These are phyloP conservation scores for Brachymystax lenok DNA, from an alignment of 2,797 vertebrate genomes.

Conservation along the genomic window DNA sequence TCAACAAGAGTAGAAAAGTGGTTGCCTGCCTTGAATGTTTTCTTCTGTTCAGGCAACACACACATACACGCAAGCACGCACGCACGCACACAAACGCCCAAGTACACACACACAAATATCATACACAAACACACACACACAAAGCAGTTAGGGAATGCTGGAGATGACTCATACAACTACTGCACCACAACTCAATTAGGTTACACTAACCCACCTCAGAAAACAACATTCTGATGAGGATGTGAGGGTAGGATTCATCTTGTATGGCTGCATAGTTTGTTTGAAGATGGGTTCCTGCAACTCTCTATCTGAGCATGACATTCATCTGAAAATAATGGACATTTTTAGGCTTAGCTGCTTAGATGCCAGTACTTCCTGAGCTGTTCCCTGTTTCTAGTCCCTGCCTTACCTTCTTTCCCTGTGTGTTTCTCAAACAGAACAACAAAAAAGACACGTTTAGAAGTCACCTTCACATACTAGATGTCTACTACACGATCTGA, in stretches of 20 bases:
- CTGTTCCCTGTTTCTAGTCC: conserved; percentile 19
- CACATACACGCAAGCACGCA: conserved; percentile 7
- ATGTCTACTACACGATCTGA: conserved; percentile 12
- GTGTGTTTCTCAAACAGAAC: conserved; percentile 5
- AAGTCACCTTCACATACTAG: conserved; percentile 21
- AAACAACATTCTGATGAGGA: conserved; percentile 47
- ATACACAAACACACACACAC: conserved; percentile 26
- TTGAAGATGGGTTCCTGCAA: conserved; percentile 38
- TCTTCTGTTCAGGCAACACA: not conserved
- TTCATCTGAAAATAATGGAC: conserved; percentile 35
- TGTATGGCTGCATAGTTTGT: conserved; percentile 30
- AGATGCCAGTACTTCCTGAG: not conserved
- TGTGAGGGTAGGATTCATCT: conserved; percentile 36
- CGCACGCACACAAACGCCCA: not conserved
- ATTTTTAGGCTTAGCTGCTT: conserved; percentile 38
- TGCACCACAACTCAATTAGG: conserved; percentile 63
- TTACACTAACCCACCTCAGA: conserved; percentile 23
- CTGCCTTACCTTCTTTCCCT: not conserved
- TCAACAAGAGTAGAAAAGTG: conserved; percentile 23
- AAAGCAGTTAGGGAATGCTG: conserved; percentile 56
- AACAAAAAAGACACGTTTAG: conserved; percentile 28
- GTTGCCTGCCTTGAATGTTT: conserved; percentile 23
- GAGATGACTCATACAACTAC: conserved; percentile 58
- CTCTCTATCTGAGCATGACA: conserved; percentile 17
- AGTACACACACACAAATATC: not conserved